Conservation (phyloP, 2,113 vertebrate species). For the Lethenteron camtschaticum region DNA sequence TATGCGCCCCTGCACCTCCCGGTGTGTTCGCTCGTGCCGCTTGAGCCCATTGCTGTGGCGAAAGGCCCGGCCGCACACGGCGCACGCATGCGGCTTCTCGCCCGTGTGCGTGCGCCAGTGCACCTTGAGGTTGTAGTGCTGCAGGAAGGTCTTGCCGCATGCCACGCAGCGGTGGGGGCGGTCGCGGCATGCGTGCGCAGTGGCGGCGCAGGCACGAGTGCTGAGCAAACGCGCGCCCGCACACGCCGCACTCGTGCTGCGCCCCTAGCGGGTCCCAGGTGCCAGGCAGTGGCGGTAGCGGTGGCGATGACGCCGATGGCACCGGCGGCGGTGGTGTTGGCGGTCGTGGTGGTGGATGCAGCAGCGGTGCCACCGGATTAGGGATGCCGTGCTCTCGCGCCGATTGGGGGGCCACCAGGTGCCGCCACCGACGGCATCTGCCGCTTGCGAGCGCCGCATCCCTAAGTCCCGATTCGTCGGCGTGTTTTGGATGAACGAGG, state of each 20-base stretch:
- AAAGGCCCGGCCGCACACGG: background rate
- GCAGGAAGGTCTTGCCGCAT: slow-evolving; percentile 1
- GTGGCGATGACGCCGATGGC: too few relatives aligned
- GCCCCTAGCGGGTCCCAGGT: too few relatives aligned
- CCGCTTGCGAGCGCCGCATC: too few relatives aligned
- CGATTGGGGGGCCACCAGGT: too few relatives aligned
- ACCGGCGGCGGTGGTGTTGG: too few relatives aligned
- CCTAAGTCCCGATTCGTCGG: too few relatives aligned
- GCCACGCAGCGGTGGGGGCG: slow-evolving; percentile 55
- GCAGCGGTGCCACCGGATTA: too few relatives aligned
- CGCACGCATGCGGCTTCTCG: slow-evolving; percentile 1
- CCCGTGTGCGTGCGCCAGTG: slow-evolving; percentile 1
- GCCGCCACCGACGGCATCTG: too few relatives aligned
- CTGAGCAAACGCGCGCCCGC: slow-evolving; percentile 92
- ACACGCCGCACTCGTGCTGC: slow-evolving; percentile 73
- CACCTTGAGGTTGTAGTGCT: background rate
- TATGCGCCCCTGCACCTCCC: background rate
- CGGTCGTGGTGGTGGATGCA: too few relatives aligned
- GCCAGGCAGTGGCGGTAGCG: too few relatives aligned
- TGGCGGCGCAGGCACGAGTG: slow-evolving; percentile 88
- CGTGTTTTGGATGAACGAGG: too few relatives aligned
- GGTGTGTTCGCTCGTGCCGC: background rate
- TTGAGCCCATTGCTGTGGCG: background rate
- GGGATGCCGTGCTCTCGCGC: too few relatives aligned
- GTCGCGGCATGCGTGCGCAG: slow-evolving; percentile 90